Conservation (phyloP, 2,888 invertebrate genomes). For the Athalia circularis region DNA sequence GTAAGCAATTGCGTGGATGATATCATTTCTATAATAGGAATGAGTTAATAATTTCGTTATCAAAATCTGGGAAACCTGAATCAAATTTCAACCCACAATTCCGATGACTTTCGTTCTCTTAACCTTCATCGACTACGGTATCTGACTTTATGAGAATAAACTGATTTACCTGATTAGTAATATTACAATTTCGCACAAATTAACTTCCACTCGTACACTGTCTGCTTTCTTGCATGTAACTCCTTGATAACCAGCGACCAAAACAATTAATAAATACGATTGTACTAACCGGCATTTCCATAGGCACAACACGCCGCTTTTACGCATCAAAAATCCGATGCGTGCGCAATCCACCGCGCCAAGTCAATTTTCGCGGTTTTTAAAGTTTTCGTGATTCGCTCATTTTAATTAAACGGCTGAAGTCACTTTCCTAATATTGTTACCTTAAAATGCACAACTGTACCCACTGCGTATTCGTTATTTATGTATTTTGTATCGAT, state of each 20-base stretch:
- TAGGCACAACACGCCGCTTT: constrained; percentile 33
- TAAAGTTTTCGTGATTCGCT: constrained; percentile 1
- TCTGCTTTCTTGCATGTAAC: too few species aligned
- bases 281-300: constrained; percentile 26
- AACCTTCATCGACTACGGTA: too few species aligned
- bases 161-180: too few species aligned
- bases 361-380: constrained; percentile 30
- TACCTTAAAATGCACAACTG: background rate
- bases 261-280: constrained; percentile 23
- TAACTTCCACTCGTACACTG: too few species aligned
- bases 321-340: constrained; percentile 21
- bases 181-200: too few species aligned
- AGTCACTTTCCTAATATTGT: constrained; percentile 13
- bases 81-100: background rate
- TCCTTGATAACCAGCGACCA: background rate
- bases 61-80: background rate
- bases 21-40: background rate
- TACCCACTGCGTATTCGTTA: background rate
- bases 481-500: background rate
- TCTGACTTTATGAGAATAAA: too few species aligned
- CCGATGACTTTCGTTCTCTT: too few species aligned
- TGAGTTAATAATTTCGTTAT: background rate
- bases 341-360: constrained; percentile 25
- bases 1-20: background rate
- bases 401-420: background rate